These are phyloP conservation scores for Argyrosomus regius DNA, from an alignment of 2,797 vertebrate species.

Conservation along the genomic window DNA sequence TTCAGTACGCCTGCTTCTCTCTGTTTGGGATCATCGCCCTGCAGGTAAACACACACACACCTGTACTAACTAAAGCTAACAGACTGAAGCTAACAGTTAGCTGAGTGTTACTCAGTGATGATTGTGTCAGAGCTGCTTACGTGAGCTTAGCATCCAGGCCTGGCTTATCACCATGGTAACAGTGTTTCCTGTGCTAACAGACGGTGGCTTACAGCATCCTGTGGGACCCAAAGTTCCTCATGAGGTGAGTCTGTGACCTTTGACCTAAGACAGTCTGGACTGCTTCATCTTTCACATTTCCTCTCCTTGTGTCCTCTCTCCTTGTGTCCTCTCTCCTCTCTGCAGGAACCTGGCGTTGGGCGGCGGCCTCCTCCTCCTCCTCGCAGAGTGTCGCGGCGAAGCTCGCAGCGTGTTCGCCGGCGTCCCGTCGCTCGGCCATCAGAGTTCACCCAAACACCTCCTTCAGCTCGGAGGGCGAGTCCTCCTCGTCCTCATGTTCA, in stretches of 20 bases:
- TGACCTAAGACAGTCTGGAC: neutral
- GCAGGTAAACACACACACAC: conserved; percentile 83
- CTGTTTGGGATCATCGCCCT: conserved; percentile 93
- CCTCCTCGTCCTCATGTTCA: conserved; percentile 94
- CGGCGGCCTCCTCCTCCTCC: conserved; percentile 90
- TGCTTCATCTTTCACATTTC: no score
- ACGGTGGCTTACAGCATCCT: conserved; percentile 95
- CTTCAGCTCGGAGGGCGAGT: conserved; percentile 94
- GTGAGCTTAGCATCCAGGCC: no score
- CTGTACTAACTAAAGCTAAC: no score
- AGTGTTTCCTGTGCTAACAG: conserved; percentile 70
- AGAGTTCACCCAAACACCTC: conserved; percentile 91
- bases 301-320: neutral
- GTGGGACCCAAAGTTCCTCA: conserved; percentile 94
- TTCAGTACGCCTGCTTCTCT: conserved; percentile 93
- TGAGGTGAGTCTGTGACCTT: conserved; percentile 87
- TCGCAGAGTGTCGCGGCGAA: conserved; percentile 92
- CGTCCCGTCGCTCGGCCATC: conserved; percentile 85
- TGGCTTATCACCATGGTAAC: no score
- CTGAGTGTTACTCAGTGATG: no score
- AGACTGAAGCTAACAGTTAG: no score
- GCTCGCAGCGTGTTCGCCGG: conserved; percentile 94
- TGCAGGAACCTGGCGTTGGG: conserved; percentile 93
- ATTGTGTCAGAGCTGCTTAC: no score
- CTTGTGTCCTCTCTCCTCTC: no score